These are phyloP conservation scores for Dolichoris vasculosae DNA, from an alignment of 1,140 invertebrate genomes.

Conservation along the genomic window DNA sequence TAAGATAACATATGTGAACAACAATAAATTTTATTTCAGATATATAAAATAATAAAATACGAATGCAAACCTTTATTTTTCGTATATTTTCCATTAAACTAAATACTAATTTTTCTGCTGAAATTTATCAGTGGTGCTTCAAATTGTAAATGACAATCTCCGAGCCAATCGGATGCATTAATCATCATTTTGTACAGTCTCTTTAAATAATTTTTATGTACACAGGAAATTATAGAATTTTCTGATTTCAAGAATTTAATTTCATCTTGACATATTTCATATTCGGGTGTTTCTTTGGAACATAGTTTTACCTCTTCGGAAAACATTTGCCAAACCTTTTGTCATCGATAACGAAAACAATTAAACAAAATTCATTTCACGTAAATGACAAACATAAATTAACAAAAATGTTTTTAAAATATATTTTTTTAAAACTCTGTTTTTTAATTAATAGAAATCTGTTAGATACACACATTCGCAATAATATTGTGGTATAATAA, in stretches of 20 bases:
- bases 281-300: not conserved
- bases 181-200: constrained; percentile 65
- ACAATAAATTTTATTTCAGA: too few species aligned
- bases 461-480: not conserved
- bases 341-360: not conserved
- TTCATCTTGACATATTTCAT: constrained; percentile 8
- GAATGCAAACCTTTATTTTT: not conserved
- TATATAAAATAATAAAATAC: not conserved
- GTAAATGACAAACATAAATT: too few species aligned
- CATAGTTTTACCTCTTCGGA: constrained; percentile 28
- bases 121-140: not conserved
- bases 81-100: not conserved
- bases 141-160: constrained; percentile 55
- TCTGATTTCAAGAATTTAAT: constrained; percentile 20
- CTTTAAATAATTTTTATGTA: constrained; percentile 78
- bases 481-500: not conserved
- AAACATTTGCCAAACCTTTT: constrained; percentile 44
- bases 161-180: constrained; percentile 65
- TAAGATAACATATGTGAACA: too few species aligned
- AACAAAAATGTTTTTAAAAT: too few species aligned
- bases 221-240: not conserved
- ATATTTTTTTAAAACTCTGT: too few species aligned
- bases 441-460: not conserved
- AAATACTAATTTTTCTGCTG: not conserved
- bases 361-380: too few species aligned